Percentiles rank a stretch among this genome's conserved stretches.
Evolutionary conservation across 2,113 vertebrate genomes (phyloP).

Genomic region (Prunella fulvescens): DNA sequence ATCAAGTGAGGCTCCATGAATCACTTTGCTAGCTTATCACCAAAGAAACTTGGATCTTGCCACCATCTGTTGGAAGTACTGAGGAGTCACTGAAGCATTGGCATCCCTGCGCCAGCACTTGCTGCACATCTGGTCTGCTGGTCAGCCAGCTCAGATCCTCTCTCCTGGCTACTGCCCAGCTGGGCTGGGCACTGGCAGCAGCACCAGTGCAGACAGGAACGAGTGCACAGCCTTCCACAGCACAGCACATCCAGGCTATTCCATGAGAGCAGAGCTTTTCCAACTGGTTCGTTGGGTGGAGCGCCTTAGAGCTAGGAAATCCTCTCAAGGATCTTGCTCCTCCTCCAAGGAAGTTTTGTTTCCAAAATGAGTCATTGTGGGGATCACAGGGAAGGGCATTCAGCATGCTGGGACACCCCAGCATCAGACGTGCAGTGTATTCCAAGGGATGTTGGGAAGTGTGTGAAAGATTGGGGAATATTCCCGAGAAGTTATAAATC

Average conservation of each 20-base stretch:
- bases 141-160: constrained; percentile 57
- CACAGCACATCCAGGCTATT: neutral
- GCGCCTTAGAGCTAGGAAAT: neutral
- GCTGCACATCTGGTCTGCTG: constrained; percentile 56
- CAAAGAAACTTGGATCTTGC: constrained; percentile 65
- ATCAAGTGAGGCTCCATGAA: constrained; percentile 63
- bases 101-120: constrained; percentile 47
- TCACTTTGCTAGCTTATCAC: constrained; percentile 66
- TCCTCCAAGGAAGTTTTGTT: neutral
- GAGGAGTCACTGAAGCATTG: constrained; percentile 58
- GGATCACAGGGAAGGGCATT: neutral
- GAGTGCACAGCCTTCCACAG: neutral
- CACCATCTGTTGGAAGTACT: constrained; percentile 57
- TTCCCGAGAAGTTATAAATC: constrained; percentile 22
- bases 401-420: neutral
- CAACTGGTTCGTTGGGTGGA: neutral
- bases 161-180: constrained; percentile 51
- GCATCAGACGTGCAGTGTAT: neutral
- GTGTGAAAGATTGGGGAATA: neutral
- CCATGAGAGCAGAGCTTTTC: neutral
- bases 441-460: neutral
- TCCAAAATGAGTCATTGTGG: neutral
- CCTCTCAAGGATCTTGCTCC: neutral
- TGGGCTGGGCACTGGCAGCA: constrained; percentile 42
- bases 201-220: neutral